Base-by-base conservation (phyloP, 2,888 invertebrate species). In the Tortricodes alternella region DNA sequence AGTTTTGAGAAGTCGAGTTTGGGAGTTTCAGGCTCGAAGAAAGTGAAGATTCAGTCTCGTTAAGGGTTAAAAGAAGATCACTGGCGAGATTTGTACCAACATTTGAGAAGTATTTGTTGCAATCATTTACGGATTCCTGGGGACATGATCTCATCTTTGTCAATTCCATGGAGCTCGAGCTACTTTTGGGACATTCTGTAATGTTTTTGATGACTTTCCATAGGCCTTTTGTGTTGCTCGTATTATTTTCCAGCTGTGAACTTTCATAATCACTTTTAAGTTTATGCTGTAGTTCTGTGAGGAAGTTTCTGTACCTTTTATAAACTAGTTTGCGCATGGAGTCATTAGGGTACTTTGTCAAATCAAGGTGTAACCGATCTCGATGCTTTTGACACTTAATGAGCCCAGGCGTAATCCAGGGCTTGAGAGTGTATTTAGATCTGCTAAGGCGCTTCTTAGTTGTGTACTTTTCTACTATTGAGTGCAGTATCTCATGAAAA, bases 281-380 rank as follows among this genome's bases (percentile, higher is more conserved):
- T 27, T 5, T 44, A 16, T 29, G 44, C 24, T 29, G 24, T 4
- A 44, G 44, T 29, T 44, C 29, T 3, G 44, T 44, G 5, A 44
- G 44, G 24, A 44, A 44, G 23, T 44, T 44, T 18, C 44, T 15
- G 18, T 44, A 44, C 2, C 44, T 15, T 15, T 44, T 44, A 5
- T 44, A 44, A n/a, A 23, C 23, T 9, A 11, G 21, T 11, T 23
- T 21, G 15, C 21, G 21, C 4, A 23, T 39, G 5, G 39, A 13
- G 39, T 39, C 23, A 21, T 39, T 8, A 27, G 27, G 27, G 27
- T 27, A 8, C 2, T 27, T 27, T 27, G 5, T 27, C 2, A 8
- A 4, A 8, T 27, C 9, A 3, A 27, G 8, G 27, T 27, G 27
- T 9, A 27, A 9, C 3, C 27, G 27, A 8, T 27, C 39, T 11